These are phyloP conservation scores for Steinernema khuongi DNA, from an alignment of 1,140 invertebrate species.

Conservation along the genomic window DNA sequence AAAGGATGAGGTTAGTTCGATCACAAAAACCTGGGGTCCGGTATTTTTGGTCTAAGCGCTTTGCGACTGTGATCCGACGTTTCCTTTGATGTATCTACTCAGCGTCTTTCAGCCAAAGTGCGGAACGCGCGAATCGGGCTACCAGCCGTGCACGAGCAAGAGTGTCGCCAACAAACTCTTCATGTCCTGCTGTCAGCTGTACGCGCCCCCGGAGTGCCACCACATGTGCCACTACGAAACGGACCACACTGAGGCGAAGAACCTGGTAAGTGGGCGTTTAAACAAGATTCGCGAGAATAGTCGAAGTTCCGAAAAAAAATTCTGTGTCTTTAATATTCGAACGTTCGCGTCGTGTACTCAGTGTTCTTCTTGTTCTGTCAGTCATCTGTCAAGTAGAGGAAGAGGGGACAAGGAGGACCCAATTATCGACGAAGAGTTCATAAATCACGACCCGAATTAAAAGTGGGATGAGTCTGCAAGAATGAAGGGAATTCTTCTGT, in stretches of 20 bases:
- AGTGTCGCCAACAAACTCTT: constrained; percentile 40
- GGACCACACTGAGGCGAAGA: constrained; percentile 34
- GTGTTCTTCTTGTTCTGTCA: no score
- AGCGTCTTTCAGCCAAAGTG: neutral
- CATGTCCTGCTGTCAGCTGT: constrained; percentile 36
- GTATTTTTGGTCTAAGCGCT: no score
- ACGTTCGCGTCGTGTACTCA: no score
- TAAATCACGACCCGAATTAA: no score
- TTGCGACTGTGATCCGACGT: neutral
- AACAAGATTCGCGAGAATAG: neutral
- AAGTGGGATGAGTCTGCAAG: no score
- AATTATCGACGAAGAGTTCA: no score
- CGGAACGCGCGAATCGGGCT: constrained; percentile 18
- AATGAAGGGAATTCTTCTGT: no score
- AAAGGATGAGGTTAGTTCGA: neutral
- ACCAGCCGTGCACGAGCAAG: constrained; percentile 38
- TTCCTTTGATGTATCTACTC: neutral
- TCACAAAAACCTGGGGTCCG: no score
- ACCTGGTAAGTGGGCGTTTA: constrained; percentile 25
- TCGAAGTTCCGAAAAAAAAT: constrained; percentile 6
- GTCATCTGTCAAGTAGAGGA: no score
- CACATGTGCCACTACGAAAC: constrained; percentile 37
- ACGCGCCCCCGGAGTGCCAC: constrained; percentile 37
- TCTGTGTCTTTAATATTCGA: no score
- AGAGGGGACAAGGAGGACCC: no score